Evolutionary conservation across 2,888 invertebrate species (phyloP).

Genomic region (Pegoplata infirma): DNA sequence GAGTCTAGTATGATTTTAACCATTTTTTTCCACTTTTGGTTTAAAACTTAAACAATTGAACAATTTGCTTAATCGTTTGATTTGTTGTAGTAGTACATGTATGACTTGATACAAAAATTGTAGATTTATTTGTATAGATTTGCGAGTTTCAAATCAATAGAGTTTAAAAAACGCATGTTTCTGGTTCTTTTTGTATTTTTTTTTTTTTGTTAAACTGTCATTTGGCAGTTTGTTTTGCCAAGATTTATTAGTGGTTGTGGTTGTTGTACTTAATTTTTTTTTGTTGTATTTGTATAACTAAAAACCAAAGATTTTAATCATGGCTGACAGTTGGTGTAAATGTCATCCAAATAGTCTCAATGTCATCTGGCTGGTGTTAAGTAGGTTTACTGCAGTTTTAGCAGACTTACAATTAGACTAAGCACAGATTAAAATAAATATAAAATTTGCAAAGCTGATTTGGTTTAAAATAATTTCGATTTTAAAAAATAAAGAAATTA

Average conservation of each 20-base stretch:
- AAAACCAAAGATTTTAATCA: slow-evolving; percentile 46
- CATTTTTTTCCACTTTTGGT: neutral
- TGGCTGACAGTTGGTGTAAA: slow-evolving; percentile 30
- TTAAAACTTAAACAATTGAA: slow-evolving; percentile 12
- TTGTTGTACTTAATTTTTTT: neutral
- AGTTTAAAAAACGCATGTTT: neutral
- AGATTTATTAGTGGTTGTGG: slow-evolving; percentile 1
- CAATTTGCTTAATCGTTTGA: slow-evolving; percentile 33
- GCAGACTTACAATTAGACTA: no score
- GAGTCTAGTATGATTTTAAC: neutral
- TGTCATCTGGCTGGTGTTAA: neutral
- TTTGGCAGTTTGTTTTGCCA: slow-evolving; percentile 2
- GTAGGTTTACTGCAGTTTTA: no score
- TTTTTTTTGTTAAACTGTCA: no score
- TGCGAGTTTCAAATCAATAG: neutral
- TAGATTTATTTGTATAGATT: neutral
- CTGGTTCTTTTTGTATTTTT: neutral
- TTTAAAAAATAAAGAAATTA: no score
- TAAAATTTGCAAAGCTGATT: no score
- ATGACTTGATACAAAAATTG: neutral
- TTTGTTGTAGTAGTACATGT: slow-evolving; percentile 6
- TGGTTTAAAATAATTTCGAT: no score
- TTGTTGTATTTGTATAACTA: no score
- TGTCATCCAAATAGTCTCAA: slow-evolving; percentile 28
- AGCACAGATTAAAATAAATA: no score